Evolutionary conservation across 2,797 vertebrate species (phyloP).

Genomic region (Sebastes melanostomus): DNA sequence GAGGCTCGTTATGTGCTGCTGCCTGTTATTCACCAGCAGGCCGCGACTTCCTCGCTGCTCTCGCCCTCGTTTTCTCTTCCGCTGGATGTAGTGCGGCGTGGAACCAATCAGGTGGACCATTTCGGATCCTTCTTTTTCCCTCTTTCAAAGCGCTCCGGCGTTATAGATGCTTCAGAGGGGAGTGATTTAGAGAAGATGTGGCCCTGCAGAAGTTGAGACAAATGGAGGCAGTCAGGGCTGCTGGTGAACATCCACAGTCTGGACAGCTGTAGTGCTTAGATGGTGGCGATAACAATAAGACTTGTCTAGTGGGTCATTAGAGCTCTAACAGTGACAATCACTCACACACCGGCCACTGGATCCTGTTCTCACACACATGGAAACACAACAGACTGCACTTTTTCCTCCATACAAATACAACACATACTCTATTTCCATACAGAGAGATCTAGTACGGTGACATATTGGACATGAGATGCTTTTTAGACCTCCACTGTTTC

Average conservation of each 20-base stretch:
- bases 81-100: constrained; percentile 15
- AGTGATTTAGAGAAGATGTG: constrained; percentile 52
- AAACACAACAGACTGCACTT: not conserved
- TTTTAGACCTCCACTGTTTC: not conserved
- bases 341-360: constrained; percentile 38
- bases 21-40: constrained; percentile 68
- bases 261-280: constrained; percentile 47
- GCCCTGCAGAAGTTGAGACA: constrained; percentile 55
- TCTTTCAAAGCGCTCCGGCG: constrained; percentile 5
- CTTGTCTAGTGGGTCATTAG: constrained; percentile 57
- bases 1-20: constrained; percentile 78
- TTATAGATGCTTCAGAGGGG: constrained; percentile 49
- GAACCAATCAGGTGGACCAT: constrained; percentile 39
- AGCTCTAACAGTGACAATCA: constrained; percentile 56
- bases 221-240: constrained; percentile 52
- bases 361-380: not conserved
- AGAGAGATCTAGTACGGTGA: not conserved
- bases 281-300: constrained; percentile 51
- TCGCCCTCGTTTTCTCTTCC: constrained; percentile 34
- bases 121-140: constrained; percentile 9
- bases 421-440: not conserved
- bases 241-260: constrained; percentile 39
- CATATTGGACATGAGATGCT: too few species aligned
- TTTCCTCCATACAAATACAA: not conserved
- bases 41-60: constrained; percentile 44